These are phyloP conservation scores for Takifugu ocellatus DNA, from an alignment of 2,797 vertebrate genomes.

Conservation along the genomic window DNA sequence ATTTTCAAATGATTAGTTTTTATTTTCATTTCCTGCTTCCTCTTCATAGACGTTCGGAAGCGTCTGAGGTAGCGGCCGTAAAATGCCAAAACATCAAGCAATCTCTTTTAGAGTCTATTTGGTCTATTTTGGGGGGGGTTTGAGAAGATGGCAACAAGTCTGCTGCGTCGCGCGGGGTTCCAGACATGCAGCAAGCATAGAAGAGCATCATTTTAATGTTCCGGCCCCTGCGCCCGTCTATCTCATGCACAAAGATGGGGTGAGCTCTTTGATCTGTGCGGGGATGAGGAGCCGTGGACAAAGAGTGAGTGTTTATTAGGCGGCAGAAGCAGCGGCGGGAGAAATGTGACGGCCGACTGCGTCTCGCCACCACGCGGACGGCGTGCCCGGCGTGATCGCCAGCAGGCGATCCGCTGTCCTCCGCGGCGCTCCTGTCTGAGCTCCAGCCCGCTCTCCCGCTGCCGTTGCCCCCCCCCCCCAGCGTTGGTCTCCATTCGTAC, in stretches of 20 bases:
- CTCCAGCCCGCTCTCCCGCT: constrained; percentile 58
- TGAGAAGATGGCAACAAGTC: neutral
- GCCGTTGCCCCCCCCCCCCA: constrained; percentile 7
- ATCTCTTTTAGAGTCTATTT: constrained; percentile 10
- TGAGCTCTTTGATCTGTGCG: constrained; percentile 37
- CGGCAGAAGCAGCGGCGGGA: constrained; percentile 23
- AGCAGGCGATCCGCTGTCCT: constrained; percentile 46
- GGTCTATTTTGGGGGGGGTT: neutral
- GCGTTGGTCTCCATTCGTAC: constrained; percentile 21
- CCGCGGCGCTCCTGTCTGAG: constrained; percentile 66
- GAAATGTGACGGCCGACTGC: constrained; percentile 52
- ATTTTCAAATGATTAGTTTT: constrained; percentile 54
- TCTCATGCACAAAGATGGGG: constrained; percentile 18
- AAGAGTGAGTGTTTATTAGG: constrained; percentile 41
- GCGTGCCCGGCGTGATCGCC: constrained; percentile 40
- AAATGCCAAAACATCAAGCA: constrained; percentile 40
- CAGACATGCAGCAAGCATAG: constrained; percentile 2
- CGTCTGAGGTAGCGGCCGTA: constrained; percentile 38
- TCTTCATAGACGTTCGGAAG: constrained; percentile 44
- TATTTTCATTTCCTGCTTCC: constrained; percentile 28
- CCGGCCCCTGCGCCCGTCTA: constrained; percentile 3
- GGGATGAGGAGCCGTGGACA: constrained; percentile 20
- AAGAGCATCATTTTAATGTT: constrained; percentile 5
- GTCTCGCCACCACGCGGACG: constrained; percentile 42
- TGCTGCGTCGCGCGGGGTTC: constrained; percentile 21